These are phyloP conservation scores for Erpornis zantholeuca DNA, from an alignment of 2,113 vertebrate genomes.

Conservation along the genomic window DNA sequence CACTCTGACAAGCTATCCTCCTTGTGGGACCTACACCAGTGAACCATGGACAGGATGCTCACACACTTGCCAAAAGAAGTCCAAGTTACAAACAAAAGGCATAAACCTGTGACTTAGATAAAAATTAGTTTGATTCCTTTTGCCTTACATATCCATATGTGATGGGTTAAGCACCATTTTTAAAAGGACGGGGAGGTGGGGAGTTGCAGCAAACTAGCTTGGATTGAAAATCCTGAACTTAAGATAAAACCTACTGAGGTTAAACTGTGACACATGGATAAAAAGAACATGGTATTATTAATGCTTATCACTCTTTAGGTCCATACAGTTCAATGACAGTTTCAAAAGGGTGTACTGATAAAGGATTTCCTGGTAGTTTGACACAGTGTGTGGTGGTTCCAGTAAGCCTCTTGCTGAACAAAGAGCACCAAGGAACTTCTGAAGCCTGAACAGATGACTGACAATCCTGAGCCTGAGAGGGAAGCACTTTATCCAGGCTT, in stretches of 20 bases:
- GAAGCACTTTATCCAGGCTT: constrained; percentile 33
- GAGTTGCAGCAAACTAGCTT: neutral
- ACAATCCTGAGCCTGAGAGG: constrained; percentile 42
- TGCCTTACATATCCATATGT: neutral
- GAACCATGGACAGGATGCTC: neutral
- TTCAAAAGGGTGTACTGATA: constrained; percentile 72
- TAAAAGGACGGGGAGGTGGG: neutral
- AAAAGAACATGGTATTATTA: constrained; percentile 61
- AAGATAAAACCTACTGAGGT: constrained; percentile 55
- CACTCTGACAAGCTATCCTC: neutral
- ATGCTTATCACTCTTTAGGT: constrained; percentile 70
- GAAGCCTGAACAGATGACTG: constrained; percentile 62
- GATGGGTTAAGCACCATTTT: constrained; percentile 32
- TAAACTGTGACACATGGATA: constrained; percentile 40
- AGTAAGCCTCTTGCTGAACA: constrained; percentile 67
- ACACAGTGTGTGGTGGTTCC: constrained; percentile 53
- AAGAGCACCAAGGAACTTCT: constrained; percentile 35
- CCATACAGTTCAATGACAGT: constrained; percentile 65
- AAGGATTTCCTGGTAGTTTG: constrained; percentile 64
- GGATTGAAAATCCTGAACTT: constrained; percentile 46
- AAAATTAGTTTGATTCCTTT: neutral
- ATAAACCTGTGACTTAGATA: neutral
- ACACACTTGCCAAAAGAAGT: neutral
- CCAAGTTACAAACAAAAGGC: neutral
- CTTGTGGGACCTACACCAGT: neutral